These are phyloP conservation scores for Ophioninae sp. DNA, from an alignment of 2,888 invertebrate species.

Conservation along the genomic window DNA sequence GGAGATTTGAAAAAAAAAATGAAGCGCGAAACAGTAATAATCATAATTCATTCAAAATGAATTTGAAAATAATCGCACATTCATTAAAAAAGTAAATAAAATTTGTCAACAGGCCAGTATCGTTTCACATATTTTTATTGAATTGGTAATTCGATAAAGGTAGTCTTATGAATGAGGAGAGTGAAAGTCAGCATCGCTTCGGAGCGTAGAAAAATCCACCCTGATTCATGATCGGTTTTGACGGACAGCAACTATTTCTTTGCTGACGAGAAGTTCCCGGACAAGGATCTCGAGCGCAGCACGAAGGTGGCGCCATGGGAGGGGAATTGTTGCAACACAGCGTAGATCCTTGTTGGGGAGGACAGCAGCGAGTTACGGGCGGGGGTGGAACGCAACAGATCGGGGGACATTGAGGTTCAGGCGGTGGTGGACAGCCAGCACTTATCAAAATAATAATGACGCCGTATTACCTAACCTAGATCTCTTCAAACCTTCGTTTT, in stretches of 20 bases:
- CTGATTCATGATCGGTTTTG: slow-evolving; percentile 61
- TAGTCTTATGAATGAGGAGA: neutral
- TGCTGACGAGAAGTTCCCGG: neutral
- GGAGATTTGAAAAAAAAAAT: slow-evolving; percentile 7
- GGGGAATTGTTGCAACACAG: slow-evolving; percentile 16
- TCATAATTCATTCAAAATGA: neutral
- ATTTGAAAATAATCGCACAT: neutral
- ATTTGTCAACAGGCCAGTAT: neutral
- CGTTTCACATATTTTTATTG: slow-evolving; percentile 14
- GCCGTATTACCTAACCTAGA: neutral
- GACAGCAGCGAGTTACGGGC: slow-evolving; percentile 53
- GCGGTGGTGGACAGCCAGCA: slow-evolving; percentile 62
- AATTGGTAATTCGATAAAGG: neutral
- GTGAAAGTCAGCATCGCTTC: slow-evolving; percentile 45
- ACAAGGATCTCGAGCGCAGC: neutral
- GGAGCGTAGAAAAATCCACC: slow-evolving; percentile 68
- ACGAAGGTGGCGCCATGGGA: neutral
- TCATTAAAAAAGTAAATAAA: too few relatives aligned
- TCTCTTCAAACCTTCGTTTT: neutral
- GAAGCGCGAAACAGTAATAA: neutral
- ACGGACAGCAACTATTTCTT: slow-evolving; percentile 52
- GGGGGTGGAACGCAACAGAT: slow-evolving; percentile 54
- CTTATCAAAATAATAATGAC: slow-evolving; percentile 45
- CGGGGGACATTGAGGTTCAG: slow-evolving; percentile 66
- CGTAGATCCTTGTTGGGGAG: slow-evolving; percentile 20